Evolutionary conservation across 2,113 vertebrate genomes (phyloP).

Genomic region (Himantopus leucocephalus): DNA sequence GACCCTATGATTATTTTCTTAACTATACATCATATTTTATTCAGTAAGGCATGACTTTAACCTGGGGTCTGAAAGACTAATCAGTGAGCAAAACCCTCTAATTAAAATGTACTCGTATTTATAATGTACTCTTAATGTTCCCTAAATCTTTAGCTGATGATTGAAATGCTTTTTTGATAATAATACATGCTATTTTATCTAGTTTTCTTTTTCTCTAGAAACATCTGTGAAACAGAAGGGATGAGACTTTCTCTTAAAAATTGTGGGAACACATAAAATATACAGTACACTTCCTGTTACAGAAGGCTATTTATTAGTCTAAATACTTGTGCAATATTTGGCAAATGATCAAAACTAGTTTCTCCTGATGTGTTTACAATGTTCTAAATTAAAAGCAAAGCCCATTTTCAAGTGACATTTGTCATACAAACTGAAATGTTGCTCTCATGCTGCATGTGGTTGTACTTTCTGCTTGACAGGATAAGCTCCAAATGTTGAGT

Average conservation of each 20-base stretch:
- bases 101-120: neutral
- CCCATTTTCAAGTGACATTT: slow-evolving; percentile 39
- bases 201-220: neutral
- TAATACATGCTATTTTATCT: neutral
- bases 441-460: neutral
- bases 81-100: neutral
- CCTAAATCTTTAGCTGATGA: neutral
- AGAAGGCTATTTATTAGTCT: slow-evolving; percentile 57
- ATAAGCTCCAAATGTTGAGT: slow-evolving; percentile 26
- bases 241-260: slow-evolving; percentile 44
- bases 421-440: slow-evolving; percentile 34
- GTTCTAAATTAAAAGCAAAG: slow-evolving; percentile 58
- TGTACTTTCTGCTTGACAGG: slow-evolving; percentile 23
- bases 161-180: neutral
- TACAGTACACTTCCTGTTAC: slow-evolving; percentile 59
- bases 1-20: neutral
- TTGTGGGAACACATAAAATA: slow-evolving; percentile 67
- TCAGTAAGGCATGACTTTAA: neutral
- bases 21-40: neutral
- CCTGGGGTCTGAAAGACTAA: neutral
- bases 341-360: slow-evolving; percentile 61
- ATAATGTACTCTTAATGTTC: neutral
- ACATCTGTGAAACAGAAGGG: slow-evolving; percentile 55
- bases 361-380: slow-evolving; percentile 45
- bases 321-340: slow-evolving; percentile 67